phyloP scores from a whole-genome alignment of 1,140 invertebrate species.

The Drosophila azteca region DNA sequence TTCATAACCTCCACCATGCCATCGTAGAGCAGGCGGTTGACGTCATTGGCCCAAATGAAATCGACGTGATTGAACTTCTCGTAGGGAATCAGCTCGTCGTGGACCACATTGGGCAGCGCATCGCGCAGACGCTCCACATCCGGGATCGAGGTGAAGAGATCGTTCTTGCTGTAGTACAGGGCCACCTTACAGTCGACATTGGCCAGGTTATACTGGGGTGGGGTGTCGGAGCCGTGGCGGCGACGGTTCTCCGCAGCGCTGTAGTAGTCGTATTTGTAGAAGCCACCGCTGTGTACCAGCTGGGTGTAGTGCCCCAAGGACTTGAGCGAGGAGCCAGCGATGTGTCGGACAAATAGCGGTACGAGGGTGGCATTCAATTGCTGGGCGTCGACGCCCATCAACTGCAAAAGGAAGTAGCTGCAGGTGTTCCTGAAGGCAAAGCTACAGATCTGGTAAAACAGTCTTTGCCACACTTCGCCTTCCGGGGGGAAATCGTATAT shows the following conservation, averaged over 20 bases:
- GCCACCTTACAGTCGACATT: constrained; percentile 64
- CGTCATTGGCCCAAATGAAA: constrained; percentile 84
- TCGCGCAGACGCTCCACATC: constrained; percentile 77
- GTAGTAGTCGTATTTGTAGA: constrained; percentile 48
- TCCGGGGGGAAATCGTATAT: constrained; percentile 62
- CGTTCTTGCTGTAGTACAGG: constrained; percentile 59
- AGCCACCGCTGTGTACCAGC: constrained; percentile 47
- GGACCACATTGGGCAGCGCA: constrained; percentile 83
- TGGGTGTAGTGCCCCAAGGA: constrained; percentile 44
- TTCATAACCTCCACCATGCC: constrained; percentile 79
- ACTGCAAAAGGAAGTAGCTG: constrained; percentile 84
- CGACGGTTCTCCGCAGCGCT: constrained; percentile 25
- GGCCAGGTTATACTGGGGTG: constrained; percentile 56
- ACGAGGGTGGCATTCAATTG: constrained; percentile 83
- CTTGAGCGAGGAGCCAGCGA: constrained; percentile 48
- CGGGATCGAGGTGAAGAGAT: constrained; percentile 29
- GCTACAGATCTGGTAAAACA: constrained; percentile 39
- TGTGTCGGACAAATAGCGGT: constrained; percentile 37
- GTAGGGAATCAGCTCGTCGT: constrained; percentile 75
- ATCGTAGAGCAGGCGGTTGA: constrained; percentile 81
- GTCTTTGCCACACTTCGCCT: constrained; percentile 46
- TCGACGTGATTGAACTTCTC: constrained; percentile 85
- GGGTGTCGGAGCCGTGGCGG: constrained; percentile 20
- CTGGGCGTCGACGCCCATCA: constrained; percentile 84
- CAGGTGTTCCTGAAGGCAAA: constrained; percentile 83